These are phyloP conservation scores for Rhincodon typus DNA, from an alignment of 2,797 vertebrate species.

Conservation along the genomic window DNA sequence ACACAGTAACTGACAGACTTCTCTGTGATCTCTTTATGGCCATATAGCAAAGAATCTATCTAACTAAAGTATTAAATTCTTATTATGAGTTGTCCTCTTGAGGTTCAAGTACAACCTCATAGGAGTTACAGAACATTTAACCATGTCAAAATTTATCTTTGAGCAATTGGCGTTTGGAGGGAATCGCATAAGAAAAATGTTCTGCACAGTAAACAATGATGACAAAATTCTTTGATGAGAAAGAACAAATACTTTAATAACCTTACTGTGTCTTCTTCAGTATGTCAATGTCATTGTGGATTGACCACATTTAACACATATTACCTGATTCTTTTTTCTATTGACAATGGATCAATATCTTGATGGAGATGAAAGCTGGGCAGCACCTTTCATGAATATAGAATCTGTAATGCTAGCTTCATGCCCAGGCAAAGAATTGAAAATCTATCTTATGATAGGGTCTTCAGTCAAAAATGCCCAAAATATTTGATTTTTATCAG, in stretches of 20 bases:
- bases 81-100: neutral
- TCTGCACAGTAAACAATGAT: neutral
- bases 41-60: neutral
- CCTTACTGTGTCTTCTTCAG: neutral
- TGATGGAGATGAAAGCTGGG: neutral
- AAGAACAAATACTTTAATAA: neutral
- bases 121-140: neutral
- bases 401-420: neutral
- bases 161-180: neutral
- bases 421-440: neutral
- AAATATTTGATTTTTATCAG: neutral
- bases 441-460: neutral
- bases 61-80: neutral
- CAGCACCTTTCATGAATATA: neutral
- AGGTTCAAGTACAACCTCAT: neutral
- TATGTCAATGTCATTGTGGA: neutral
- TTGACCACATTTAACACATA: neutral
- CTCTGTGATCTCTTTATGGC: neutral
- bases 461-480: neutral
- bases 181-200: neutral
- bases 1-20: neutral
- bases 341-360: neutral
- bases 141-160: neutral
- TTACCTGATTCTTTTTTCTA: neutral
- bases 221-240: neutral